phyloP scores from a whole-genome alignment of 2,797 vertebrate genomes.

The Toxotes lorentzi region DNA sequence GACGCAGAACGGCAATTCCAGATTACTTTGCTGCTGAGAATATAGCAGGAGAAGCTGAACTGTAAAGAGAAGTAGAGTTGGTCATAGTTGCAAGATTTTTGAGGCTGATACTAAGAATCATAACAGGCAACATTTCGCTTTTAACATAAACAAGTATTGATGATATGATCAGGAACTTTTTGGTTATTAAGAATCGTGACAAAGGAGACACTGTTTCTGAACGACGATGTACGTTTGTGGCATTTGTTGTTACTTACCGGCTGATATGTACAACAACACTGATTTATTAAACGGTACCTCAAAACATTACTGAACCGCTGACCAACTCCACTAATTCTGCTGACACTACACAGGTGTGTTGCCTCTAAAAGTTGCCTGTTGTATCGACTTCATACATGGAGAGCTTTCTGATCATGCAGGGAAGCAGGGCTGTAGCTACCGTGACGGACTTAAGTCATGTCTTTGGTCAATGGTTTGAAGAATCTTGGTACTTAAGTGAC shows the following conservation, averaged over 20 bases:
- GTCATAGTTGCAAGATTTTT: background rate
- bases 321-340: background rate
- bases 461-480: no score
- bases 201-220: background rate
- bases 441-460: background rate
- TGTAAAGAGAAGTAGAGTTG: background rate
- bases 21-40: background rate
- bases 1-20: background rate
- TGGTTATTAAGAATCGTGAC: background rate
- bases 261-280: background rate
- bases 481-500: background rate
- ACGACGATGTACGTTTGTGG: background rate
- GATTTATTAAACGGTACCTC: background rate
- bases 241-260: background rate
- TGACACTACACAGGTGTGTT: background rate
- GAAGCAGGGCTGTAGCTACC: background rate
- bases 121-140: background rate
- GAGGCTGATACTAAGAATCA: no score
- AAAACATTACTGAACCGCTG: background rate
- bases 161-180: no score
- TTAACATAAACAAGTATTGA: background rate
- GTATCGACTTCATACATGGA: background rate
- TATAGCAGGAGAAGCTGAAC: conserved; percentile 28
- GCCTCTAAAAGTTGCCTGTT: conserved; percentile 26
- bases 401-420: background rate